Evolutionary conservation across 1,140 invertebrate species (phyloP).

Genomic region (Nixonia krombeini): DNA sequence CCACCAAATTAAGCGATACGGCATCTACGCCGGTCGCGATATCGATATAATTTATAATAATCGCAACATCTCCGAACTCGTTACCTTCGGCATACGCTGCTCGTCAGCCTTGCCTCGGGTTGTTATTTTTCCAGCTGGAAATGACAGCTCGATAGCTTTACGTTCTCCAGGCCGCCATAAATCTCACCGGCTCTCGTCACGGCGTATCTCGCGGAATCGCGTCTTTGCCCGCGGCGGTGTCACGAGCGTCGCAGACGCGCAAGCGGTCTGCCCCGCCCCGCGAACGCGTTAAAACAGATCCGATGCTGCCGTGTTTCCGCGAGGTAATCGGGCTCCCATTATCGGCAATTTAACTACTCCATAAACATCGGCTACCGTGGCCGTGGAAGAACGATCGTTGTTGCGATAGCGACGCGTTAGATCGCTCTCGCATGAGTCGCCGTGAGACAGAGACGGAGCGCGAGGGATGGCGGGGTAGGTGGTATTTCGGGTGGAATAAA

Average conservation of each 20-base stretch:
- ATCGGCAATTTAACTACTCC: conserved; percentile 67
- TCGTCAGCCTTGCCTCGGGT: neutral
- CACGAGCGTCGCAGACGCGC: neutral
- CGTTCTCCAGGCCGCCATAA: neutral
- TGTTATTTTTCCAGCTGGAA: conserved; percentile 5
- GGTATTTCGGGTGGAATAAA: conserved; percentile 18
- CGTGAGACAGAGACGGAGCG: conserved; percentile 6
- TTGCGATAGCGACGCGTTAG: conserved; percentile 66
- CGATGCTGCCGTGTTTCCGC: conserved; percentile 6
- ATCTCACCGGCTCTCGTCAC: conserved; percentile 1
- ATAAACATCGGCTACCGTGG: conserved; percentile 65
- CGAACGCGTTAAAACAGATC: conserved; percentile 1
- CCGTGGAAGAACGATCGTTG: conserved; percentile 60
- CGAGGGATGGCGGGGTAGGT: conserved; percentile 4
- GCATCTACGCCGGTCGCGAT: too few species aligned
- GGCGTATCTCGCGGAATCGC: conserved; percentile 5
- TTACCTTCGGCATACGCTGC: too few species aligned
- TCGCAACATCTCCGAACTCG: too few species aligned
- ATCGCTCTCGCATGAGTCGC: conserved; percentile 56
- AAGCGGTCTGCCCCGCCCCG: neutral
- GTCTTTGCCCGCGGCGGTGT: conserved; percentile 6
- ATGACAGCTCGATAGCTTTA: conserved; percentile 7
- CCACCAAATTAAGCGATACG: too few species aligned
- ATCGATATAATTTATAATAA: too few species aligned
- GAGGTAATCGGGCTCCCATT: conserved; percentile 56